These are phyloP conservation scores for Tetheella fluctuosa DNA, from an alignment of 2,888 invertebrate species.

Conservation along the genomic window DNA sequence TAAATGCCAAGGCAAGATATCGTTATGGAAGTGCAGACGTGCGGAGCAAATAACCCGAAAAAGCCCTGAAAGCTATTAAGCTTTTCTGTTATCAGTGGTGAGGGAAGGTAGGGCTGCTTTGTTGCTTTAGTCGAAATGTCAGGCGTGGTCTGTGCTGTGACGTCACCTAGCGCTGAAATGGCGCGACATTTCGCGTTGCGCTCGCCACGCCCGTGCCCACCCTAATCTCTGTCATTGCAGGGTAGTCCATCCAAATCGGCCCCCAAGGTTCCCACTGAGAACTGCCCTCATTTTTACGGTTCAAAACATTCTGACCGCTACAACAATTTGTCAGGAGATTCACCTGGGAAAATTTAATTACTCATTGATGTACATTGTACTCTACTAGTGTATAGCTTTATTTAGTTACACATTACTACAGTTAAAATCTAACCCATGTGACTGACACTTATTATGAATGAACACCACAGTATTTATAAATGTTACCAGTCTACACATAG, in stretches of 20 bases:
- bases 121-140: constrained; percentile 78
- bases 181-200: constrained; percentile 77
- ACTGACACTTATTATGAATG: background rate
- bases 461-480: background rate
- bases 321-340: constrained; percentile 1
- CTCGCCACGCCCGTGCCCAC: constrained; percentile 74
- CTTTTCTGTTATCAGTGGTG: constrained; percentile 72
- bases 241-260: constrained; percentile 66
- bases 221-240: constrained; percentile 75
- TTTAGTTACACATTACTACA: background rate
- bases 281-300: constrained; percentile 43
- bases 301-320: constrained; percentile 26
- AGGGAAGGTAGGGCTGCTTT: constrained; percentile 77
- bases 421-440: background rate
- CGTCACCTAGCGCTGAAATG: constrained; percentile 75
- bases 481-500: background rate
- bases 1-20: constrained; percentile 73
- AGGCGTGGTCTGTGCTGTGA: constrained; percentile 79
- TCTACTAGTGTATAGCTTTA: background rate
- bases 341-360: background rate
- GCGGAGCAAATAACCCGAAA: constrained; percentile 66
- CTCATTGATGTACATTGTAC: background rate
- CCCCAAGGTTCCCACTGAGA: constrained; percentile 55
- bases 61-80: constrained; percentile 70
- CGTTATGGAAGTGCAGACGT: constrained; percentile 50